Evolutionary conservation across 2,797 vertebrate genomes (phyloP).

Genomic region (Loris lydekkerianus): DNA sequence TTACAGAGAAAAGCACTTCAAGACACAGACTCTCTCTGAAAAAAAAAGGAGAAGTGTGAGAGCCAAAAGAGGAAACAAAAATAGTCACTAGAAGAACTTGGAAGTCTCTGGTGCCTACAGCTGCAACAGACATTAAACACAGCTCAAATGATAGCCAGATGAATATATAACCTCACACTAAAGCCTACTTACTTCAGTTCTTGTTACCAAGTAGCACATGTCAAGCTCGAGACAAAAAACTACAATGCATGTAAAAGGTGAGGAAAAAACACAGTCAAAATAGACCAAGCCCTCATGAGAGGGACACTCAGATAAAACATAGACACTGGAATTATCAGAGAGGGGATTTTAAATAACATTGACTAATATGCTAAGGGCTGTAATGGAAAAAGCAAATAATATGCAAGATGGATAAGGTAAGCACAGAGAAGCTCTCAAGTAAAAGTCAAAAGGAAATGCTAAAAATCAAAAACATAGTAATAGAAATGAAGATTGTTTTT

Average conservation of each 20-base stretch:
- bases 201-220: neutral
- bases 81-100: neutral
- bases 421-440: neutral
- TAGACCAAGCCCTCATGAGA: constrained; percentile 17
- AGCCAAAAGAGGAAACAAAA: neutral
- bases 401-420: neutral
- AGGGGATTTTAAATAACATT: constrained; percentile 42
- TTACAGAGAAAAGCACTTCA: neutral
- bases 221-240: neutral
- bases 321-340: neutral
- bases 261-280: neutral
- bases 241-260: neutral
- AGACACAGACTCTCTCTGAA: neutral
- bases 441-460: neutral
- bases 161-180: neutral
- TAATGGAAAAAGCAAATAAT: constrained; percentile 4
- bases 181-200: neutral
- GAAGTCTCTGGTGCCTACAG: neutral
- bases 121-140: neutral
- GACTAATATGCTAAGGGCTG: neutral
- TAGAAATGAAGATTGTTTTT: constrained; percentile 20
- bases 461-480: constrained; percentile 33
- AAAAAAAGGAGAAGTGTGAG: neutral
- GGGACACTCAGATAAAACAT: neutral
- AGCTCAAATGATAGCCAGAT: neutral